Percentiles rank a stretch among this genome's conserved stretches.
Evolutionary conservation across 2,797 vertebrate species (phyloP).

Genomic region (Ibycter americanus): DNA sequence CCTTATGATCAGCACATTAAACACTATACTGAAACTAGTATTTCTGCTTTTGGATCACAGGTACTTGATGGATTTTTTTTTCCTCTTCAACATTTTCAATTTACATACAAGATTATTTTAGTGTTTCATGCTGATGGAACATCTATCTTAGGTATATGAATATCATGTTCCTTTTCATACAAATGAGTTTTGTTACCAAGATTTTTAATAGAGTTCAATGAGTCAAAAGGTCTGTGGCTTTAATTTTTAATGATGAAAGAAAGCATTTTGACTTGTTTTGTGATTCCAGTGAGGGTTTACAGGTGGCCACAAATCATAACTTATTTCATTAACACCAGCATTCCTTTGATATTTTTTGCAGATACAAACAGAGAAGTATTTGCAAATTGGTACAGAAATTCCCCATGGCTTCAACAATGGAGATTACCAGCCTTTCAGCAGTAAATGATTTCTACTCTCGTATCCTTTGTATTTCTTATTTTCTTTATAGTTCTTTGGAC

Average conservation of each 20-base stretch:
- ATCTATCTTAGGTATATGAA: background rate
- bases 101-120: background rate
- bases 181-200: background rate
- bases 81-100: background rate
- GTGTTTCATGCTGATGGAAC: background rate
- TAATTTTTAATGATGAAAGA: background rate
- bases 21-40: background rate
- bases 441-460: conserved; percentile 89
- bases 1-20: background rate
- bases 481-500: background rate
- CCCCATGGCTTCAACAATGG: conserved; percentile 64
- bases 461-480: conserved; percentile 82
- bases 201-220: background rate
- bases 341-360: conserved; percentile 50
- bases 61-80: background rate
- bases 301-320: background rate
- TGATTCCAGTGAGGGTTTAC: background rate
- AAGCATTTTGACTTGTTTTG: background rate
- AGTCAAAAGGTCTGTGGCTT: background rate
- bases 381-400: conserved; percentile 73
- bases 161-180: background rate
- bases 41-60: background rate
- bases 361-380: conserved; percentile 81
- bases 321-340: background rate
- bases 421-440: conserved; percentile 86